Base-by-base conservation (phyloP, 2,888 invertebrate species). In the Cybosia mesomella region DNA sequence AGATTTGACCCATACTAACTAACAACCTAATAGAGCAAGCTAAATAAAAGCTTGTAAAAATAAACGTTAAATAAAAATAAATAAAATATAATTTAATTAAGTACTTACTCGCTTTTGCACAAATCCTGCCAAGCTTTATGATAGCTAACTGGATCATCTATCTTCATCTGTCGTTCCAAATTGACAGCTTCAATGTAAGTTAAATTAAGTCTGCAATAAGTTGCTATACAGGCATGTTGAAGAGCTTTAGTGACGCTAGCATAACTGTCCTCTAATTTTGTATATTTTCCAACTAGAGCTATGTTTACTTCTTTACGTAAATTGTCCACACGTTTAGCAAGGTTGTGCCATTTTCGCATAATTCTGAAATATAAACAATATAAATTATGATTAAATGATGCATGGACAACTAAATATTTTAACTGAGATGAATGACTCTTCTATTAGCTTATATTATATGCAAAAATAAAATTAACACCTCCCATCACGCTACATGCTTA, bases 251-350 rank as follows among this genome's bases (percentile, higher is more conserved):
- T 97, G 0, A 99, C 98, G 0, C 99, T 99, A 0, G 99, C 98
- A 87, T 99, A 99, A 0, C 99, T 97, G 93, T 99, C 99, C 87
- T 98, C 98, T 18, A 99, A 93, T 86, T 98, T 97, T 0, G 99
- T 99, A 87, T 99, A 99, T 93, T 99, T 99, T 9, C 99, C 99
- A 2, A 99, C 99, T 4, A 99, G 94, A 2, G 98, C 98, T 69
- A 99, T 99, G 73, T 96, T 97, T 0, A 99, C 98, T 86, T 97
- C 97, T 83, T 97, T 97, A n/a, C 97, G 96, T 13, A 98, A 93
- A 78, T 97, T 97, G 84, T 98, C 98, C 54, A 98, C 97, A 49
- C 98, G 97, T 80, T 98, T 97, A 0, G 98, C 98, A 34, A 99
- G 94, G 83, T 98, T 97, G 66, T 97, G 97, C 99, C 99, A 99